Conservation (phyloP, 2,797 vertebrate species). For the Syndactyla subalaris region DNA sequence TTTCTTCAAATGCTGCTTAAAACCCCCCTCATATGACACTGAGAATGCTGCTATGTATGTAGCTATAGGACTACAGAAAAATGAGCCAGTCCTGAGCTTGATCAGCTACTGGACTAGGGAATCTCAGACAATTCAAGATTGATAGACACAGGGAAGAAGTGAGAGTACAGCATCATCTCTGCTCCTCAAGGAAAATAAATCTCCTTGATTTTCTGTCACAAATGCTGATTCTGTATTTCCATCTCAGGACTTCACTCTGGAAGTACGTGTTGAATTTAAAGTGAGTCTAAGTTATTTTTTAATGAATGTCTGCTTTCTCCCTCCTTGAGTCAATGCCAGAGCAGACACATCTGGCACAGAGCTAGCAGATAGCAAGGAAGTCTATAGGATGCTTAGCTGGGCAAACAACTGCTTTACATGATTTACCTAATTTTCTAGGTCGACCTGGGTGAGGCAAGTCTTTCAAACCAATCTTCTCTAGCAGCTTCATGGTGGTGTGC, state of each 20-base stretch:
- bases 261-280: conserved; percentile 61
- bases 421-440: conserved; percentile 29
- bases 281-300: conserved; percentile 48
- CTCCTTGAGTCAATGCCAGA: neutral
- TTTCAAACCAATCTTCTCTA: neutral
- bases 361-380: neutral
- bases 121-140: conserved; percentile 33
- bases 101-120: conserved; percentile 15
- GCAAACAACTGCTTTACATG: neutral
- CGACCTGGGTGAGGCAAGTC: neutral
- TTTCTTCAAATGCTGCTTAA: conserved; percentile 40
- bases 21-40: neutral
- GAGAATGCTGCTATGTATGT: neutral
- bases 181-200: conserved; percentile 49
- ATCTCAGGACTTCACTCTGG: conserved; percentile 37
- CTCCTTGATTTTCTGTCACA: conserved; percentile 65
- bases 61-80: conserved; percentile 1
- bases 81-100: neutral
- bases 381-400: neutral
- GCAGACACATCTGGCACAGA: neutral
- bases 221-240: conserved; percentile 42
- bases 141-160: conserved; percentile 21
- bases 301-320: conserved; percentile 56
- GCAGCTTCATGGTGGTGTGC: neutral
- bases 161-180: conserved; percentile 30